Evolutionary conservation across 2,113 vertebrate genomes (phyloP).

Genomic region (Carassius carassius): DNA sequence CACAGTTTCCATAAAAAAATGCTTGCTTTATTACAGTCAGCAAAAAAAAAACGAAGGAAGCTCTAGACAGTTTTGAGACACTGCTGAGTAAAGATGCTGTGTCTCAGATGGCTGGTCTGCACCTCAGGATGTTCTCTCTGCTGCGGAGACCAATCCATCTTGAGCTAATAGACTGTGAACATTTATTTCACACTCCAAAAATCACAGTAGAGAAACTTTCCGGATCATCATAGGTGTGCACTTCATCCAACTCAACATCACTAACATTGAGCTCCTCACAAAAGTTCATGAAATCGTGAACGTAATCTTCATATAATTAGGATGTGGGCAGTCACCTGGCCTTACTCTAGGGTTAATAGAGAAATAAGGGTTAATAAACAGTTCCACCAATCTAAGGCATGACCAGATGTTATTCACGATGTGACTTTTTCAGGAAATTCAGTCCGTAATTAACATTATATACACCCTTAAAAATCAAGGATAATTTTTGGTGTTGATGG

Average conservation of each 20-base stretch:
- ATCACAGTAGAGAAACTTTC: neutral
- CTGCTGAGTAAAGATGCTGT: neutral
- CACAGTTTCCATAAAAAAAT: neutral
- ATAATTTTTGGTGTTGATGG: neutral
- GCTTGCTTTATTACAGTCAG: neutral
- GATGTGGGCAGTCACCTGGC: neutral
- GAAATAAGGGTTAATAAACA: neutral
- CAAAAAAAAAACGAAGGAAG: conserved; percentile 4
- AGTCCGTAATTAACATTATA: neutral
- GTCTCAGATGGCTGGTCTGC: conserved; percentile 7
- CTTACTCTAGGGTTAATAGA: no score
- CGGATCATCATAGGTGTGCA: neutral
- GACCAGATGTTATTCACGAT: neutral
- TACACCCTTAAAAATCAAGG: neutral
- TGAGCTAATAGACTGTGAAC: conserved; percentile 15
- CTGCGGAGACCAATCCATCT: neutral
- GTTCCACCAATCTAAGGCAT: neutral
- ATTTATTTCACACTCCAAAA: neutral
- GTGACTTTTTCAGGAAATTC: neutral
- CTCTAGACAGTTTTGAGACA: neutral
- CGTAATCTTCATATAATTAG: neutral
- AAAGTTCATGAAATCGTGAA: neutral
- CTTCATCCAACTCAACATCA: neutral
- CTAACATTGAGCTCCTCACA: neutral
- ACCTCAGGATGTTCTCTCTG: neutral